Evolutionary conservation across 2,797 vertebrate species (phyloP).

Genomic region (Calcarius lapponicus): DNA sequence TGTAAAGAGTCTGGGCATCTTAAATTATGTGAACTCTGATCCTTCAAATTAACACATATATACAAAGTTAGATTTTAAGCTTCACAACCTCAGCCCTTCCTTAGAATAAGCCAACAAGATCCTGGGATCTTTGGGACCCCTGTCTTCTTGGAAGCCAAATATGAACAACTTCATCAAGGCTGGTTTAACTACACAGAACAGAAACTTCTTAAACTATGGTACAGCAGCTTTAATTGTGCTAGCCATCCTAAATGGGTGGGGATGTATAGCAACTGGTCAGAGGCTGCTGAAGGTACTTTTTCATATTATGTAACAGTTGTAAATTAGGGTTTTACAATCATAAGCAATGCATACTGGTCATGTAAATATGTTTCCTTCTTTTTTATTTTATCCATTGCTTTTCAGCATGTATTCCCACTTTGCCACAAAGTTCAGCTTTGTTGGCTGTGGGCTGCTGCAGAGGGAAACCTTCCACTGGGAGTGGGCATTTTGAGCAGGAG

Average conservation of each 20-base stretch:
- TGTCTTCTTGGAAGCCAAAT: neutral
- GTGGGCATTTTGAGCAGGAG: neutral
- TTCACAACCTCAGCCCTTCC: neutral
- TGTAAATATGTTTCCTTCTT: neutral
- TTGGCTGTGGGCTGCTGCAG: neutral
- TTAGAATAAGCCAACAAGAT: neutral
- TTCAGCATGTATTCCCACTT: neutral
- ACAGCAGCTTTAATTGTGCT: neutral
- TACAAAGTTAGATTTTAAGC: neutral
- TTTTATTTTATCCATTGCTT: neutral
- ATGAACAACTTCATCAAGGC: neutral
- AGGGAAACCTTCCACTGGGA: neutral
- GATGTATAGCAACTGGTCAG: neutral
- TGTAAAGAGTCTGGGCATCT: neutral
- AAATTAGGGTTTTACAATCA: neutral
- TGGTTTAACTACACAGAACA: neutral
- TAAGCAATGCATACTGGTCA: neutral
- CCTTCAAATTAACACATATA: neutral
- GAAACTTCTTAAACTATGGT: neutral
- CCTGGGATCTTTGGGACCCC: neutral
- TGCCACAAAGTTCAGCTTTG: neutral
- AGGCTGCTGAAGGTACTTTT: neutral
- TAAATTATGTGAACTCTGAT: neutral
- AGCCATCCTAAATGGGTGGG: neutral
- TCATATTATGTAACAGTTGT: neutral